Evolutionary conservation across 2,113 vertebrate genomes (phyloP), one percentile per base, ranked within the genome.

Genomic region (Stegostoma tigrinum): DNA sequence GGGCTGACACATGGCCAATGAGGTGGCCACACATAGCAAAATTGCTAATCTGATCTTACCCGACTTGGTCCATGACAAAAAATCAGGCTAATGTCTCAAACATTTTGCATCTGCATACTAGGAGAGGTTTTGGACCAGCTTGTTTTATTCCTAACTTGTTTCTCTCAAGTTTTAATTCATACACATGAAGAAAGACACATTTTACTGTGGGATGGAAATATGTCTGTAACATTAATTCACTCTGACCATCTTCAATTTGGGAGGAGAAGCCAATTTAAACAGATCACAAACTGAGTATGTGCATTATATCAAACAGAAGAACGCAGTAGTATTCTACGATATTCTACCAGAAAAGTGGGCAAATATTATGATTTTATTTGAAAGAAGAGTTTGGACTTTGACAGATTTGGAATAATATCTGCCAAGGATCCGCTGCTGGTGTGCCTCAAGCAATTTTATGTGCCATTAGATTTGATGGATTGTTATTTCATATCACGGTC

Each of bases 321-420:
- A 91, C 14, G 19, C 64, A 48, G 52, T 91, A 55, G 87, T 91
- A 55, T 55, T 55, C 48, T 64, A 64, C 64, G 17, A 48, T 61
- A 61, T 91, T 27, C 87, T 34, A 21, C 48, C 30, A 64, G 64
- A 70, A 70, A 68, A 68, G 66, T 42, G 17, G 90, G 91, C 64
- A 94, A 70, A 70, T 94, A 45, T 38, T 21, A 48, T 1, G 42
- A 24, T 12, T 17, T 70, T 3, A 70, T 70, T 68, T 23, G n/a
- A 94, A 94, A 48, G 67, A 94, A 94, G n/a, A 94, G 30, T 2
- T 94, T 94, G 67, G 12, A 70, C 64, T 70, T 45, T 94, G 42
- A 10, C 61, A 94, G 64, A 68, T 17, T 48, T 48, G 38, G 38
- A 94, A 70, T 42, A 68, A 72, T 70, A 70, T 23, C 6, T 24